Evolutionary conservation across 2,888 invertebrate genomes (phyloP), one percentile per base, ranked within the genome.

Genomic region (Magallana nippona): DNA sequence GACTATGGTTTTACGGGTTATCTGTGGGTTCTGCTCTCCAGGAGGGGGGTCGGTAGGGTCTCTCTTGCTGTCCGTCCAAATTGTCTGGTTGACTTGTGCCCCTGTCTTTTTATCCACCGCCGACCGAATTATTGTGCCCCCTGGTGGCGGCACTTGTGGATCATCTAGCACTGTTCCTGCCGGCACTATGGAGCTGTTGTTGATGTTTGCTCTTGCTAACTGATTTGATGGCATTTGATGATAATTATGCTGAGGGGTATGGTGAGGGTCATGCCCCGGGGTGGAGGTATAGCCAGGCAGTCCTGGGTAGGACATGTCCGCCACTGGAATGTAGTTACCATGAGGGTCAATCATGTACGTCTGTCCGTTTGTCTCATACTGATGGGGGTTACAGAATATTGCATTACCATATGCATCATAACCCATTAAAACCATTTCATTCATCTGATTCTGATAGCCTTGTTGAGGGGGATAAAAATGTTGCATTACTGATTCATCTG

Each of bases 11-110:
- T 91, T 91, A 15, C 92, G 83, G 1, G 91, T 91, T 19, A 92
- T 87, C 85, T 91, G 90, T 13, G 92, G 90, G 78, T 90, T 91
- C 17, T 89, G 89, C 11, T 82, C 86, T 10, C 88, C 90, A 1
- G 91, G 90, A 10, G 83, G 83, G 13, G 92, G 92, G 63, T 92
- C 92, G 15, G 91, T 90, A 1, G 91, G 91, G 84, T 92, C 91
- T 55, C 88, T 89, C 19, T 89, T 88, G 10, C 88, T 86, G 82
- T 92, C 92, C 27, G 91, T 91, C 92, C 92, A 92, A 58, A 91
- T 82, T 15, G 91, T 91, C 86, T 92, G 92, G 27, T 90, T 90
- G 1, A 90, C 89, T 82, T 91, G 90, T 55, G 90, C 86, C 17
- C 92, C 92, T 83, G 89, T 86, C 10, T 85, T 79, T 10, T 92